Percentiles rank a stretch among this genome's conserved stretches.
Conservation (phyloP, 2,797 vertebrate species). For the Sphenodon punctatus region DNA sequence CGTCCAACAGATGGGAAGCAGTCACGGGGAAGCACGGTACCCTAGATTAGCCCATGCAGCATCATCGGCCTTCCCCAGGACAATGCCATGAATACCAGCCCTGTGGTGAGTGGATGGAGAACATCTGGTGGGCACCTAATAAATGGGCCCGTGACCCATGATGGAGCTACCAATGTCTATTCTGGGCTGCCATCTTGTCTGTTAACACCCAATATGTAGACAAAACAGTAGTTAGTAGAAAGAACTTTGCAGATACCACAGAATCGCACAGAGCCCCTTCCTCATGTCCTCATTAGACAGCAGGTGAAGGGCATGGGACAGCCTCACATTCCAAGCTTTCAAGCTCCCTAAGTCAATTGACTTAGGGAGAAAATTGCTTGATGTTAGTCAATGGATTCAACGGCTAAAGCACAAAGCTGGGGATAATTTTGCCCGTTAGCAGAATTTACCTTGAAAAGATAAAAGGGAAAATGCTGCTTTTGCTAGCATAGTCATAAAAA, state of each 20-base stretch:
- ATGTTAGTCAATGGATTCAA: background rate
- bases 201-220: rapidly evolving
- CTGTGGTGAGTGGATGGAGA: no score
- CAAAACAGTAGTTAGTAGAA: background rate
- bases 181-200: no score
- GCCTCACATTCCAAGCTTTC: background rate
- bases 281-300: background rate
- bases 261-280: background rate
- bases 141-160: no score
- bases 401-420: background rate
- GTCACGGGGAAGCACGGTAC: no score
- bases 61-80: no score
- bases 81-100: no score
- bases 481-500: background rate
- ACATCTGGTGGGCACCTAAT: no score
- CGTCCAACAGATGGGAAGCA: no score
- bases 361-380: background rate
- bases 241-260: rapidly evolving
- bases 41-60: no score
- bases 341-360: rapidly evolving
- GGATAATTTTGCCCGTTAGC: background rate
- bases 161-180: no score
- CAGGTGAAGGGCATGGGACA: background rate
- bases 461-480: background rate
- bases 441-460: background rate